phyloP scores from a whole-genome alignment of 2,888 invertebrate species.

The Drymonia ruficornis region DNA sequence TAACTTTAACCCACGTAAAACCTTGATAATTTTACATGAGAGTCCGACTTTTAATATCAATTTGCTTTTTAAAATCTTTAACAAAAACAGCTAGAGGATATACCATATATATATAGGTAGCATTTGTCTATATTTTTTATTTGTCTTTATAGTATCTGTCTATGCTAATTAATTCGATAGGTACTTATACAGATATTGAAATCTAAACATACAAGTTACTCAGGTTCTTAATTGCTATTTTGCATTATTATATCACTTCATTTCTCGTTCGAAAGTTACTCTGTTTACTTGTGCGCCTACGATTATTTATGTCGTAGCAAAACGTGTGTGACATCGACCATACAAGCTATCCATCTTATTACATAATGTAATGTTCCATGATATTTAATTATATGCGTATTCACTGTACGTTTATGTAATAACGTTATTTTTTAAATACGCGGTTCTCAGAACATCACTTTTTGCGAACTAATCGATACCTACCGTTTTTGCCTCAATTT shows the following conservation, averaged over 20 bases:
- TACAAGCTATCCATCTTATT: conserved; percentile 24
- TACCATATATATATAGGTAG: too few species aligned
- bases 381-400: conserved; percentile 41
- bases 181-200: not conserved
- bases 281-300: not conserved
- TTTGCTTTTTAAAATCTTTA: too few species aligned
- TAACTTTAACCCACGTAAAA: too few species aligned
- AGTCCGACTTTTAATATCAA: too few species aligned
- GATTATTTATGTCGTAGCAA: not conserved
- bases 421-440: conserved; percentile 25
- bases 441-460: conserved; percentile 17
- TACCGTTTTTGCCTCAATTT: conserved; percentile 12
- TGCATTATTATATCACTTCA: not conserved
- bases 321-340: conserved; percentile 6
- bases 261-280: conserved; percentile 2
- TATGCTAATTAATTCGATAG: too few species aligned
- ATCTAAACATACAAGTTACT: not conserved
- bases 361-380: conserved; percentile 33
- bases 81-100: too few species aligned
- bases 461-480: conserved; percentile 22
- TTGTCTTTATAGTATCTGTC: too few species aligned
- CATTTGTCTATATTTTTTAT: too few species aligned
- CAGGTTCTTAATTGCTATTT: not conserved
- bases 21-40: too few species aligned
- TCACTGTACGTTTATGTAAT: conserved; percentile 42